Conservation (phyloP, 2,797 vertebrate species). For the Poecilia gillii region DNA sequence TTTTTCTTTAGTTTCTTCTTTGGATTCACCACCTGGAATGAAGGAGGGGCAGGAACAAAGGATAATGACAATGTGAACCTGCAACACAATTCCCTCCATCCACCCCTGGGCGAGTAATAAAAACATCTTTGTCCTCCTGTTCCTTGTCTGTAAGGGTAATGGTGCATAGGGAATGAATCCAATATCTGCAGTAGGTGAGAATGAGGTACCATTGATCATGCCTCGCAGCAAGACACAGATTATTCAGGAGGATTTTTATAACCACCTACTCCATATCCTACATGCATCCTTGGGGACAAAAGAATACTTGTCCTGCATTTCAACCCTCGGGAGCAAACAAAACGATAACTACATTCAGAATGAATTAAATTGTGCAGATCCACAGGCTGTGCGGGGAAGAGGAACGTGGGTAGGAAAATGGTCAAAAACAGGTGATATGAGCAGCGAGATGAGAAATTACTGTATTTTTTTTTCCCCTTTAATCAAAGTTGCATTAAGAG, state of each 20-base stretch:
- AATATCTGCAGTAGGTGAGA: constrained; percentile 67
- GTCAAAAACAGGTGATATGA: constrained; percentile 7
- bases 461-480: constrained; percentile 14
- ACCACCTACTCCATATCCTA: constrained; percentile 25
- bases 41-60: constrained; percentile 38
- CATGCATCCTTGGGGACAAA: constrained; percentile 7
- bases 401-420: constrained; percentile 7
- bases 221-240: constrained; percentile 50
- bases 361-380: constrained; percentile 20
- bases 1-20: constrained; percentile 98
- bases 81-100: constrained; percentile 54
- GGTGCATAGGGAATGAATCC: constrained; percentile 62
- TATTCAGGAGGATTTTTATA: constrained; percentile 43
- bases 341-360: constrained; percentile 24
- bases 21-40: constrained; percentile 90
- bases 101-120: constrained; percentile 66
- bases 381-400: background rate
- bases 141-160: constrained; percentile 66
- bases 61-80: constrained; percentile 56
- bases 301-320: constrained; percentile 16
- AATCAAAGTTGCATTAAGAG: constrained; percentile 29
- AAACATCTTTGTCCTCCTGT: constrained; percentile 64
- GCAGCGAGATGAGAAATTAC: background rate
- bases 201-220: constrained; percentile 73
- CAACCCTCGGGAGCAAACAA: constrained; percentile 17